Base-by-base conservation (phyloP, 1,140 invertebrate species). In the Choristoneura fumiferana region DNA sequence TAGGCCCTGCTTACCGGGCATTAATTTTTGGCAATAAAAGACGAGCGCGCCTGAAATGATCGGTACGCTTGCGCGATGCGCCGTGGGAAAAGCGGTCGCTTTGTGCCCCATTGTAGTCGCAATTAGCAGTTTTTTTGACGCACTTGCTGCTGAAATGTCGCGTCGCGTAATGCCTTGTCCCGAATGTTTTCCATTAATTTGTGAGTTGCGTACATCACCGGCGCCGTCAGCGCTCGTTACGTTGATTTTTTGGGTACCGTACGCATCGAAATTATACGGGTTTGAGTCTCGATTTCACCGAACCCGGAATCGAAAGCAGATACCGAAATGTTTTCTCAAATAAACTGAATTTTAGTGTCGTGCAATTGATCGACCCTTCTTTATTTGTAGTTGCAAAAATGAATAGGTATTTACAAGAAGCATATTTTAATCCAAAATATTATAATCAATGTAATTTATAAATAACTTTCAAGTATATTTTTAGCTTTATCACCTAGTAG, bases 1-100 rank as follows among this genome's bases (percentile, higher is more conserved):
- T 87, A 87, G 73, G 76, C 71, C 69, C 82, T 86, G 72, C 86
- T 85, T 86, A 84, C 82, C 63, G 84, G 73, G 69, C 83, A 85
- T 87, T 89, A 85, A 89, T 89, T 89, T 89, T 89, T 86, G 85
- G 84, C 82, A 89, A 89, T 89, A 89, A 89, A 88, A 81, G 81
- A 76, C 66, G 76, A 71, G 82, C 78, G 77, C 70, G 78, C 77
- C 52, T 53, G 77, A 74, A 78, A 86, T 88, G 83, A 76, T 76
- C 73, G 82, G 77, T 79, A 75, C 77, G 78, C 75, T 73, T 73
- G 73, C 67, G 65, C 67, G 75, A 77, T 77, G 78, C 70, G 69
- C 68, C 86, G 83, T 89, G 86, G 81, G 86, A 89, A 86, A 70
- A 71, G 84, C 86, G 86, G 86, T 54, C 55, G 73, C 79, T 89